phyloP scores from a whole-genome alignment of 2,888 invertebrate species.

The Tuta absoluta region DNA sequence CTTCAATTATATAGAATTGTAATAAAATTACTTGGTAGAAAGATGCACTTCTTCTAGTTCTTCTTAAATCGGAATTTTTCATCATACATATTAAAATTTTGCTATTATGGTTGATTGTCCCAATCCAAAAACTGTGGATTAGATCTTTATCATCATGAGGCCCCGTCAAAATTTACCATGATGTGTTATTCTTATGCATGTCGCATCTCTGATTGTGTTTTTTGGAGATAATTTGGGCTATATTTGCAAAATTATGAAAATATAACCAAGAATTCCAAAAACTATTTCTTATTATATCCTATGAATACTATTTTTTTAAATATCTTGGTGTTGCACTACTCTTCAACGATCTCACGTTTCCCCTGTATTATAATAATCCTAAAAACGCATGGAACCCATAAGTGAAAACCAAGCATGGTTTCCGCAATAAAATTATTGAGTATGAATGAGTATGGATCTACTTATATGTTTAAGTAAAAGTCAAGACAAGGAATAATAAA shows the following conservation, averaged over 20 bases:
- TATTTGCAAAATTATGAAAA: too few species aligned
- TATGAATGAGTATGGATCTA: not conserved
- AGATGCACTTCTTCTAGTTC: too few species aligned
- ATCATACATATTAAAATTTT: too few species aligned
- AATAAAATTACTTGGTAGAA: too few species aligned
- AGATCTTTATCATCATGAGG: not conserved
- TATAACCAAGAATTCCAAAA: too few species aligned
- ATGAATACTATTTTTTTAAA: conserved; percentile 10
- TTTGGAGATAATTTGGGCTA: not conserved
- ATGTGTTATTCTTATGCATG: conserved; percentile 33
- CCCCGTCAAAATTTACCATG: not conserved
- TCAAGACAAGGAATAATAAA: not conserved
- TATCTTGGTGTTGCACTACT: conserved; percentile 39
- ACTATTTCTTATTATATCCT: too few species aligned
- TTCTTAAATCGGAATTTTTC: too few species aligned
- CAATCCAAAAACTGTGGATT: too few species aligned
- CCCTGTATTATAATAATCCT: conserved; percentile 36
- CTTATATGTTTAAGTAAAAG: not conserved
- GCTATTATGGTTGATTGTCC: too few species aligned
- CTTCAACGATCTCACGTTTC: conserved; percentile 52
- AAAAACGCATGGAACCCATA: conserved; percentile 25
- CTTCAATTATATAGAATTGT: too few species aligned
- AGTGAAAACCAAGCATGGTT: conserved; percentile 24
- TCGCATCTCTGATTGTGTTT: conserved; percentile 29
- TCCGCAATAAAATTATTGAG: not conserved